Percentiles rank a stretch among this genome's conserved stretches.
Conservation (phyloP, 2,797 vertebrate genomes). For the Characodon lateralis region DNA sequence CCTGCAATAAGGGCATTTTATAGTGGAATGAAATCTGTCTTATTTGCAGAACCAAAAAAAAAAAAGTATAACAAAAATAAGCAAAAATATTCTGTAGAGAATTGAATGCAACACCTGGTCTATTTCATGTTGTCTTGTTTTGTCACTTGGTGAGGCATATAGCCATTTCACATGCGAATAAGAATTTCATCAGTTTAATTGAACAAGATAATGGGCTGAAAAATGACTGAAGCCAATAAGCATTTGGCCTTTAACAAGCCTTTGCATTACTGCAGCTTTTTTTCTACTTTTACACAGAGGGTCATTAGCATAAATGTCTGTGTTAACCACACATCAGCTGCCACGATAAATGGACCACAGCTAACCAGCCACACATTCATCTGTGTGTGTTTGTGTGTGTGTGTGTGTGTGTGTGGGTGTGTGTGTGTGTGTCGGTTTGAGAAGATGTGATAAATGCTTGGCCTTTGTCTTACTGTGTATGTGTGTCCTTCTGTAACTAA, state of each 20-base stretch:
- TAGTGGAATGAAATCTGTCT: not conserved
- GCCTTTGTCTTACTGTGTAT: conserved; percentile 48
- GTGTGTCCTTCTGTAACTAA: conserved; percentile 38
- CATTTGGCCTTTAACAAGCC: conserved; percentile 71
- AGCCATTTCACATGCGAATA: conserved; percentile 44
- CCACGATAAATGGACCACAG: conserved; percentile 70
- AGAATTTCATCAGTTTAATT: conserved; percentile 63
- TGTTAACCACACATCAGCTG: conserved; percentile 76
- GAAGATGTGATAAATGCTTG: conserved; percentile 53
- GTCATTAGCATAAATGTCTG: conserved; percentile 77
- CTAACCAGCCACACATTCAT: conserved; percentile 61
- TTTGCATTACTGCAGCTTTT: conserved; percentile 63
- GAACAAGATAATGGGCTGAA: conserved; percentile 65
- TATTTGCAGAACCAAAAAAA: not conserved
- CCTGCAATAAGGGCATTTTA: not conserved
- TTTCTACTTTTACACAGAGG: conserved; percentile 33
- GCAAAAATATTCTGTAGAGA: not conserved
- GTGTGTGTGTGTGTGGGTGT: conserved; percentile 21
- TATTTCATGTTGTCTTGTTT: not conserved
- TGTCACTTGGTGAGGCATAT: conserved; percentile 22
- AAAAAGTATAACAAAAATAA: not conserved
- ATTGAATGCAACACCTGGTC: conserved; percentile 4
- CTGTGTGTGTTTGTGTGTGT: conserved; percentile 32
- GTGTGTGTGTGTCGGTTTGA: conserved; percentile 16
- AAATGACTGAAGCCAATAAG: conserved; percentile 50